These are phyloP conservation scores for Loriculus beryllinus DNA, from an alignment of 2,797 vertebrate species.

Conservation along the genomic window DNA sequence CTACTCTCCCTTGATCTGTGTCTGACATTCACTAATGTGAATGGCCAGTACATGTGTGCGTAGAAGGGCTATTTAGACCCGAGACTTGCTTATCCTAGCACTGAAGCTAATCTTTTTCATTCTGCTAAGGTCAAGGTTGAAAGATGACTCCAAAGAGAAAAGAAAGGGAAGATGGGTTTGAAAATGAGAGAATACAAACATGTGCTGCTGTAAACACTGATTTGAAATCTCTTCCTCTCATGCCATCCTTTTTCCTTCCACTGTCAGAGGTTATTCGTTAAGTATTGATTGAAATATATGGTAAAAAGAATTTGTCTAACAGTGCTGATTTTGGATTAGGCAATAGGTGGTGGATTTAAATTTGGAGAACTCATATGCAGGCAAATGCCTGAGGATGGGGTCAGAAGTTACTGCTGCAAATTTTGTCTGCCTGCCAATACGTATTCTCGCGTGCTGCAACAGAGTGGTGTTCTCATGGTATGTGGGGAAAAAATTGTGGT, in stretches of 20 bases:
- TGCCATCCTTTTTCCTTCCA: not conserved
- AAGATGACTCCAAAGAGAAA: not conserved
- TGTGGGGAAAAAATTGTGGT: not conserved
- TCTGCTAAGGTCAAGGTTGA: not conserved
- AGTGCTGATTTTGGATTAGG: not conserved
- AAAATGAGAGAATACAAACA: not conserved
- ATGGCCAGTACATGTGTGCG: not conserved
- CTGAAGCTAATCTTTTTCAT: not conserved
- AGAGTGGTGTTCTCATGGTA: not conserved
- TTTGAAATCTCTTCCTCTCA: not conserved
- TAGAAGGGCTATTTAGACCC: not conserved
- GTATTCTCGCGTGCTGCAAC: not conserved
- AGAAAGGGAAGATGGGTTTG: not conserved
- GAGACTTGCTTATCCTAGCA: not conserved
- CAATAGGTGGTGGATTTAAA: not conserved
- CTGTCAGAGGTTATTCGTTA: not conserved
- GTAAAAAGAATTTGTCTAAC: not conserved
- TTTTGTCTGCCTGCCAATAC: fast-evolving
- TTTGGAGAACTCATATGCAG: not conserved
- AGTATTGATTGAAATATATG: not conserved
- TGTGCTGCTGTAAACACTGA: not conserved
- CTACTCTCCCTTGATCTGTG: not conserved
- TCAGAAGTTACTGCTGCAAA: not conserved
- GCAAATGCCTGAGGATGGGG: not conserved
- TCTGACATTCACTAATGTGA: not conserved